Evolutionary conservation across 2,797 vertebrate genomes (phyloP).

Genomic region (Ispidina picta): DNA sequence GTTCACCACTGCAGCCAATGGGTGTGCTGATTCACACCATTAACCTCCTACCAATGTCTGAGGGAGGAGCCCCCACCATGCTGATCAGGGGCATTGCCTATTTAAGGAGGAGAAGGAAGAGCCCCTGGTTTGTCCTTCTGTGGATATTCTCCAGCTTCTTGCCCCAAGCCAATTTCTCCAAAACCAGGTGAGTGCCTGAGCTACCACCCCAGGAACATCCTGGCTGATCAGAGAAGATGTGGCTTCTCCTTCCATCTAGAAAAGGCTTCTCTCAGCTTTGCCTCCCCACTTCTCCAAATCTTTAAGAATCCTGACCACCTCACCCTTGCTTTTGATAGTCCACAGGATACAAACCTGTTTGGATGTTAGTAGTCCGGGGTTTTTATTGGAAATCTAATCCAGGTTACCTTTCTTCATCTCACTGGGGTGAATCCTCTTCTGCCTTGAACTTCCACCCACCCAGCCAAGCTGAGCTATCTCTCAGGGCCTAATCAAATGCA

Average conservation of each 20-base stretch:
- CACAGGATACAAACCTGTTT: not conserved
- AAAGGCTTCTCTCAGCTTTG: not conserved
- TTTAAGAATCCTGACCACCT: not conserved
- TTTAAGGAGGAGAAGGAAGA: not conserved
- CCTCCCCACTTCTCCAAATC: not conserved
- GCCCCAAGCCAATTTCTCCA: not conserved
- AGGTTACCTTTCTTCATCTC: slow-evolving; percentile 13
- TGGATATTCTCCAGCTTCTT: not conserved
- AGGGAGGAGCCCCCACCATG: not conserved
- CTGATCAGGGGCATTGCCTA: not conserved
- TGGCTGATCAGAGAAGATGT: not conserved
- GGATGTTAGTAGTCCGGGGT: not conserved
- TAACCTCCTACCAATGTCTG: not conserved
- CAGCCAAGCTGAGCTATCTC: not conserved
- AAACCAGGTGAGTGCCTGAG: not conserved
- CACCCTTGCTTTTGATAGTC: accelerated
- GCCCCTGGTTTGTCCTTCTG: accelerated
- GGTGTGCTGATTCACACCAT: not conserved
- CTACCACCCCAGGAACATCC: not conserved
- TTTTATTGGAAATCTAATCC: slow-evolving; percentile 32
- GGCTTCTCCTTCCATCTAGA: not conserved
- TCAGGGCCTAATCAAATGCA: not conserved
- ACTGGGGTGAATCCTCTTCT: not conserved
- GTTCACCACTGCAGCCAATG: not conserved
- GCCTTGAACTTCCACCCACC: not conserved